Percentiles rank a stretch among this genome's conserved stretches.
Evolutionary conservation across 2,113 vertebrate genomes (phyloP).

Genomic region (Hucho hucho): DNA sequence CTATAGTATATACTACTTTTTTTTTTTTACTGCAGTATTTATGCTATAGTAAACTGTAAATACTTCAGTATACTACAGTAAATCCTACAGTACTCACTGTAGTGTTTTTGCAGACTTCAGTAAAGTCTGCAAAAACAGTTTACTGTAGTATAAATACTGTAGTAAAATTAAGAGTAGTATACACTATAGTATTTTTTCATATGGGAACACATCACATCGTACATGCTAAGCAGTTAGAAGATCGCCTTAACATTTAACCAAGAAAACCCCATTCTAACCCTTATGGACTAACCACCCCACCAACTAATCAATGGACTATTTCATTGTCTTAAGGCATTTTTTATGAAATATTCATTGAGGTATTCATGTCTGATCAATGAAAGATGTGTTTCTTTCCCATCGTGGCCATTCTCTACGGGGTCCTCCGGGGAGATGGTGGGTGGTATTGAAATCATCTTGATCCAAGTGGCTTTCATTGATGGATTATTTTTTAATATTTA

Average conservation of each 20-base stretch:
- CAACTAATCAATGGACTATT: not conserved
- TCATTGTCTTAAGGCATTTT: conserved; percentile 8
- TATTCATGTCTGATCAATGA: conserved; percentile 2
- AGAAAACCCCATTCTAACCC: not conserved
- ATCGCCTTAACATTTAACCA: not conserved
- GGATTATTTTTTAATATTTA: conserved; percentile 17
- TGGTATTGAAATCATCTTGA: conserved; percentile 31
- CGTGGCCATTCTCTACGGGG: not conserved
- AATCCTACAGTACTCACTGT: too few species aligned
- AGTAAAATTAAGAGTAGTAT: not conserved
- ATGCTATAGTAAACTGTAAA: too few species aligned
- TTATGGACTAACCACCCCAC: not conserved
- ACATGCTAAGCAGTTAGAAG: not conserved
- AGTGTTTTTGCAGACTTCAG: too few species aligned
- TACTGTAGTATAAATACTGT: too few species aligned
- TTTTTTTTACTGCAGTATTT: too few species aligned
- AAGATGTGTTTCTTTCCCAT: conserved; percentile 9
- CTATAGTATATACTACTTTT: too few species aligned
- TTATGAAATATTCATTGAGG: not conserved
- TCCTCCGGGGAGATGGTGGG: conserved; percentile 10
- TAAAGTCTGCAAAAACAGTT: too few species aligned
- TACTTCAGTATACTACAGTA: too few species aligned
- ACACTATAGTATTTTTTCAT: not conserved
- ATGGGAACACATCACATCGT: too few species aligned
- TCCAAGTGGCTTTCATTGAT: conserved; percentile 16